Evolutionary conservation across 2,888 invertebrate genomes (phyloP), one percentile per base, ranked within the genome.

Genomic region (Hermodice carunculata): DNA sequence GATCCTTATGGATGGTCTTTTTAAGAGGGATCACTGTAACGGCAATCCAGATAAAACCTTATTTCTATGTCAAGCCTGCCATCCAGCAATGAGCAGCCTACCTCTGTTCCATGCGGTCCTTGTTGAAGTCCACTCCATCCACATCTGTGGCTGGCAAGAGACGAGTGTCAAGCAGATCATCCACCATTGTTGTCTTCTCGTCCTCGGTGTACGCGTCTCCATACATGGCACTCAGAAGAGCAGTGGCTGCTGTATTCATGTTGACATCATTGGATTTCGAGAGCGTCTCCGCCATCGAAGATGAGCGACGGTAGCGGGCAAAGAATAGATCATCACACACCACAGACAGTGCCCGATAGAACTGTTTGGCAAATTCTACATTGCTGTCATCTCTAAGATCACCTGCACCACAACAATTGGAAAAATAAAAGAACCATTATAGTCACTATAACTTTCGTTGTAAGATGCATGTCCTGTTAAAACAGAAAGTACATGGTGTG

Each of bases 291-390:
- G 75, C 64, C 6, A 74, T 58, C 0, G 68, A 58, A 0, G 79
- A 76, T 5, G 75, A 67, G 6, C 73, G 71, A 6, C 73, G 73
- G 68, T 81, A 81, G 22, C 82, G 74, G 3, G 84, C 76, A 48
- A 84, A 83, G 80, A 84, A 84, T 43, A 84, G 73, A 60, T 84
- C 83, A 56, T 83, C 81, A 71, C 81, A 82, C 29, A 84, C 77
- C 14, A 81, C 80, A 26, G 82, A 76, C 56, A 83, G 69, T 4
- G 82, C 81, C 22, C 78, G 73, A 65, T 84, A 80, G 72, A 84
- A 84, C 63, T 83, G 81, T 26, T 70, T 65, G 22, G 77, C 64
- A 71, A 84, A 84, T 32, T 77, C 77, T 11, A 82, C 80, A 62
- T 78, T 78, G 56, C 72, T 73, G 71, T 84, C 84, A 69, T 83